Conservation (phyloP, 2,113 vertebrate species). For the Eira barbara region DNA sequence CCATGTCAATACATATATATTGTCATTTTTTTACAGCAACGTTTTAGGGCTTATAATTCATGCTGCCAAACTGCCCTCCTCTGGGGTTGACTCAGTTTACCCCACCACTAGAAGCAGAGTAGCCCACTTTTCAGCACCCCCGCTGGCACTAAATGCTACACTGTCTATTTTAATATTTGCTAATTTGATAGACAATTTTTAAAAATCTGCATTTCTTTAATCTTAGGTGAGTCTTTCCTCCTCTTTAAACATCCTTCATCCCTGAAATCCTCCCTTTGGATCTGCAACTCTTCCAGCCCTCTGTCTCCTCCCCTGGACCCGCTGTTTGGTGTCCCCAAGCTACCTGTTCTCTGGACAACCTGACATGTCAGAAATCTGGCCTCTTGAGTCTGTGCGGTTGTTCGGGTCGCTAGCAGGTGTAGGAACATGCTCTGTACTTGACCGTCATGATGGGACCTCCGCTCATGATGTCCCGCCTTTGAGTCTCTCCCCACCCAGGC, state of each 20-base stretch:
- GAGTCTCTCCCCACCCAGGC: neutral
- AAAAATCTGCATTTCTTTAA: neutral
- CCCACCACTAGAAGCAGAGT: no score
- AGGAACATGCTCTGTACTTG: accelerated
- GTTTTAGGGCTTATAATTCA: neutral
- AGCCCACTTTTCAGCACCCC: neutral
- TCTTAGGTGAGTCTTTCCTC: neutral
- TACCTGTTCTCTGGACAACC: neutral
- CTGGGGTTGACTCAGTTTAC: neutral
- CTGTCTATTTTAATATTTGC: neutral
- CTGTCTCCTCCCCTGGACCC: neutral
- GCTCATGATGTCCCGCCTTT: neutral
- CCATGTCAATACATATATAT: neutral
- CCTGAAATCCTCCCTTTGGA: neutral
- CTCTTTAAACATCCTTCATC: neutral
- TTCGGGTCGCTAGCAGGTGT: neutral
- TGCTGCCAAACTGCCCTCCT: neutral
- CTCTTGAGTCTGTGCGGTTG: neutral
- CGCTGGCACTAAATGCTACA: neutral
- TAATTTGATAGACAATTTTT: neutral
- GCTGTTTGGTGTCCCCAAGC: no score
- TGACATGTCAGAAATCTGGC: neutral
- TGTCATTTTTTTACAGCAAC: neutral
- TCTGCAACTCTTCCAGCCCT: neutral
- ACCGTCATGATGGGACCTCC: neutral